phyloP scores from a whole-genome alignment of 2,797 vertebrate species.

The Remorina albescens region DNA sequence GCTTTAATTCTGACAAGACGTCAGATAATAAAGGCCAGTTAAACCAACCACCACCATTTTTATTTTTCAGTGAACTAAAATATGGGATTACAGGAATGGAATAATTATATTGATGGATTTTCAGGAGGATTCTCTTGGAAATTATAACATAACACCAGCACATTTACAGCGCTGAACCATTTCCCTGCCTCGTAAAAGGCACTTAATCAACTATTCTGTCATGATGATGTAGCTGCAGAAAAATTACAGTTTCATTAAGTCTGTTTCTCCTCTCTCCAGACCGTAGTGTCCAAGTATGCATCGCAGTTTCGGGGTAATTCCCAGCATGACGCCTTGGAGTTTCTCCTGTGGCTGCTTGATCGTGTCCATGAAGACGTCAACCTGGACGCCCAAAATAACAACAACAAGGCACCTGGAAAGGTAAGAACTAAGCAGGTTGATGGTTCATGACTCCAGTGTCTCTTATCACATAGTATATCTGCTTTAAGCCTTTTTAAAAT shows the following conservation, averaged over 20 bases:
- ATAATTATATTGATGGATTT: constrained; percentile 2
- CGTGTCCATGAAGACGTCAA: constrained; percentile 93
- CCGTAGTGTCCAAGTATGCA: constrained; percentile 92
- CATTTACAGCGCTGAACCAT: background rate
- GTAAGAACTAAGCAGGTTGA: constrained; percentile 70
- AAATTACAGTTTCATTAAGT: background rate
- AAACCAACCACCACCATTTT: constrained; percentile 31
- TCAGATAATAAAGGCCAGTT: constrained; percentile 38
- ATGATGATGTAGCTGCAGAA: background rate
- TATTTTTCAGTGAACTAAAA: constrained; percentile 15
- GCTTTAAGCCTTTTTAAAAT: background rate
- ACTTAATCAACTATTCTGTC: background rate
- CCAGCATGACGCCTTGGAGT: constrained; percentile 96
- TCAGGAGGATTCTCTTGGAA: constrained; percentile 10
- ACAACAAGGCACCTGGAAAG: constrained; percentile 79
- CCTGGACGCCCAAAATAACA: constrained; percentile 78
- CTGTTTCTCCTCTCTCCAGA: constrained; percentile 78
- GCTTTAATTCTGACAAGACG: constrained; percentile 44
- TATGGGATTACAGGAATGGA: background rate
- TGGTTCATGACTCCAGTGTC: background rate
- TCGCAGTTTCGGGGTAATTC: constrained; percentile 94
- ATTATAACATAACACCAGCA: background rate
- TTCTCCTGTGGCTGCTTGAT: constrained; percentile 96
- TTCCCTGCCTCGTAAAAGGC: background rate
- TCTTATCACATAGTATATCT: background rate